Evolutionary conservation across 1,140 invertebrate species (phyloP).

Genomic region (Papilio xuthus): DNA sequence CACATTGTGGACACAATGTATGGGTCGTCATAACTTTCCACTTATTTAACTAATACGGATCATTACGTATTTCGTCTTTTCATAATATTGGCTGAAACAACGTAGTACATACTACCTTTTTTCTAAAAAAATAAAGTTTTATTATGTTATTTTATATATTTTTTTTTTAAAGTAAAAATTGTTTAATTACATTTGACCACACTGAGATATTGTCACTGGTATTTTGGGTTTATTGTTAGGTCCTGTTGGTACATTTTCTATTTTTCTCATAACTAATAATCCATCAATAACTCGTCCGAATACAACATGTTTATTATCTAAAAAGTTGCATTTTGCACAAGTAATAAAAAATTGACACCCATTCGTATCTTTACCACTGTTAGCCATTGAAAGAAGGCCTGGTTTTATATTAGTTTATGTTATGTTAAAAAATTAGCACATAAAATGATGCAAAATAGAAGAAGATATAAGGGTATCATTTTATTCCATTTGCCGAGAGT

Average conservation of each 20-base stretch:
- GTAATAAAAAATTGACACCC: conserved; percentile 98
- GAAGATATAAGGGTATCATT: background rate
- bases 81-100: too few species aligned
- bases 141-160: too few species aligned
- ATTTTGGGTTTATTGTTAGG: conserved; percentile 99
- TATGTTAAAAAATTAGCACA: too few species aligned
- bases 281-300: conserved; percentile 99
- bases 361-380: conserved; percentile 99
- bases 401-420: too few species aligned
- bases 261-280: conserved; percentile 97
- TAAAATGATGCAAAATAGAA: background rate
- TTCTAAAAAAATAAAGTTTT: too few species aligned
- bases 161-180: conserved; percentile 32
- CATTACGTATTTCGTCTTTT: too few species aligned
- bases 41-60: too few species aligned
- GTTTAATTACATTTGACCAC: conserved; percentile 95
- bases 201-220: conserved; percentile 97
- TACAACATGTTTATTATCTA: conserved; percentile 99
- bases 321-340: conserved; percentile 95
- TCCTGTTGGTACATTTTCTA: conserved; percentile 99
- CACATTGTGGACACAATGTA: too few species aligned
- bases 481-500: background rate
- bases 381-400: conserved; percentile 99
- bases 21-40: too few species aligned
- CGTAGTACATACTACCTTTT: too few species aligned